These are phyloP conservation scores for Gulo gulo DNA, from an alignment of 2,113 vertebrate genomes.

Conservation along the genomic window DNA sequence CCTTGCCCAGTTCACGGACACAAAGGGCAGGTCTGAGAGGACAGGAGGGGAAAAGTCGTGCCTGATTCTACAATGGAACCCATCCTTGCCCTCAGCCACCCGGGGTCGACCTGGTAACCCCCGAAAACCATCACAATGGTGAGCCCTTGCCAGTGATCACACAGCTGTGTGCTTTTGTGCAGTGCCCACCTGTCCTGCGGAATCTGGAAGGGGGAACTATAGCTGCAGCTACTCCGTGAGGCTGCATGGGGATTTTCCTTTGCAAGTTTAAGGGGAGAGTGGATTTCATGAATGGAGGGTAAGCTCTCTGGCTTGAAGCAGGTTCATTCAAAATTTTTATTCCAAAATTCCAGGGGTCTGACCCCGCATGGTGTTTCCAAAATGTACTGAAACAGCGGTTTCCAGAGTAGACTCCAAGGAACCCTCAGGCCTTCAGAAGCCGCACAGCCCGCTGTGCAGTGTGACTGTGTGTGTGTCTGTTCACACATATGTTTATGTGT, in stretches of 20 bases:
- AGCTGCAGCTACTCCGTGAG: neutral
- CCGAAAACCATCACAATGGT: rapidly evolving
- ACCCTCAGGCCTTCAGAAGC: neutral
- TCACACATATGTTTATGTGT: neutral
- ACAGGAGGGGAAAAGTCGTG: neutral
- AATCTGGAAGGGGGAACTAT: no score
- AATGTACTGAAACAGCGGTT: neutral
- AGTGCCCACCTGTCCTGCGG: no score
- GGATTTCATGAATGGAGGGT: neutral
- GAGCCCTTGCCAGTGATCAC: rapidly evolving
- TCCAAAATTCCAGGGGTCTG: neutral
- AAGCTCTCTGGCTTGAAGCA: neutral
- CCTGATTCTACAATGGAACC: neutral
- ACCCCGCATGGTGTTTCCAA: neutral
- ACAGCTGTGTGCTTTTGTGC: rapidly evolving
- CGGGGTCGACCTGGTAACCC: rapidly evolving
- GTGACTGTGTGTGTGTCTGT: neutral
- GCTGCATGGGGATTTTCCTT: neutral
- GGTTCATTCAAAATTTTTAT: neutral
- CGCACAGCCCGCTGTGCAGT: no score
- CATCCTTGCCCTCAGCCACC: rapidly evolving
- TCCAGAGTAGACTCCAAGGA: neutral
- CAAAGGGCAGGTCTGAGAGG: neutral
- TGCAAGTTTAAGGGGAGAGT: neutral
- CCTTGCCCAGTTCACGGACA: neutral